Base-by-base conservation (phyloP, 2,888 invertebrate species). In the Miltochrista miniata region DNA sequence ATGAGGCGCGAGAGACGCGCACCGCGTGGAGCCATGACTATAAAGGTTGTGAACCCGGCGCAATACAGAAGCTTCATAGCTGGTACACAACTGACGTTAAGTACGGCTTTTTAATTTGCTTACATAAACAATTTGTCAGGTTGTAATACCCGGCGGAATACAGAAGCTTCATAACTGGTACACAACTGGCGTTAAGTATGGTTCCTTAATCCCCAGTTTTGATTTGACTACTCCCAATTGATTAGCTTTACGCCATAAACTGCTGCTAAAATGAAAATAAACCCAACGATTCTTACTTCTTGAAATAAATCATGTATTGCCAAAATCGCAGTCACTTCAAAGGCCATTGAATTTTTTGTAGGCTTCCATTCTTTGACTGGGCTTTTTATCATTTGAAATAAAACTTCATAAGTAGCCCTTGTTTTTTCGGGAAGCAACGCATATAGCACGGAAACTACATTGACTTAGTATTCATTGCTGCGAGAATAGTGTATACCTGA, bases 351-450 rank as follows among this genome's bases (percentile, higher is more conserved):
- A 33, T 47, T 47, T 4, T 50, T 29, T 37, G 47, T 38, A 37
- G 47, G 54, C 13, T 37, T 14, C 50, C 52, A 53, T 52, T 53
- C 42, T 51, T 38, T 41, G n/a, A 56, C 36, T 46, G 34, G 47
- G 35, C 56, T 57, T 57, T 57, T 57, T 33, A 54, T 57, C n/a
- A 57, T 51, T 43, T 51, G 39, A 51, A 54, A 48, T 38, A 57
- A 48, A 48, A 46, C 43, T 29, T 54, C 40, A 48, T 57, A 57
- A 24, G 53, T 57, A 13, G 31, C 34, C 37, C 11, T 42, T 48
- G 11, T 59, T 44, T 46, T 55, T 13, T 59, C 58, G 33, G 58
- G 53, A 46, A 59, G 55, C 46, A 59, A 50, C n/a, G 58, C 58
- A 45, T 58, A 58, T 8, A 58, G 47, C 47, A 54, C 49, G 34